Base-by-base conservation (phyloP, 1,140 invertebrate genomes). In the Melitaea cinxia region DNA sequence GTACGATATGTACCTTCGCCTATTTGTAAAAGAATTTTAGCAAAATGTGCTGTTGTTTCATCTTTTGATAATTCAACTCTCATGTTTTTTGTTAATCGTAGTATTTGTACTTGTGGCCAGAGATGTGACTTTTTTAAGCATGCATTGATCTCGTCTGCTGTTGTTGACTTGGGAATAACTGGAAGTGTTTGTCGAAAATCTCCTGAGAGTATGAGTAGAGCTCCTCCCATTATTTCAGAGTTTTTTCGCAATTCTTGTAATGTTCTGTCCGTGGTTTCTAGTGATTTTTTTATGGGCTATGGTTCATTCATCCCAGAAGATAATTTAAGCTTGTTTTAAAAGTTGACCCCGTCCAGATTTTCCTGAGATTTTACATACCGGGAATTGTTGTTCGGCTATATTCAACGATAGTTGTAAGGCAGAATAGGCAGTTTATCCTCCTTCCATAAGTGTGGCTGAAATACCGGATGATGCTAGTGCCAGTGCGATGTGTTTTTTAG, bases 121-220 rank as follows among this genome's bases (percentile, higher is more conserved):
- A 72, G 39, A 21, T 55, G 59, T 33, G 52, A 67, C 72, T 70
- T 74, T 83, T 87, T 72, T 26, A 74, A 37, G 60, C 64, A 74
- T 63, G 68, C 60, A 45, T n/a, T n/a, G n/a, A n/a, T n/a, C n/a
- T n/a, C n/a, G n/a, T n/a, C n/a, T n/a, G 85, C 86, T 64, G 65
- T 58, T 23, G 85, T 92, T 74, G 73, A 83, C 3, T 14, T 12
- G n/a, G 35, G n/a, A 37, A 37, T 14, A n/a, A 37, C 12, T 37
- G 35, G n/a, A 12, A 37, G 15, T 37, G 12, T 37, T 37, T 37
- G 35, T 1, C 35, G 35, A 37, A 37, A 37, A 37, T 37, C 35
- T 14, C 35, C 35, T 37, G 35, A 4, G 1, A 37, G 5, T 37
- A 14, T 2, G 2, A 37, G n/a, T 14, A 14, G n/a, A 1, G 30